phyloP scores from a whole-genome alignment of 2,113 vertebrate genomes.

The Corapipo altera region DNA sequence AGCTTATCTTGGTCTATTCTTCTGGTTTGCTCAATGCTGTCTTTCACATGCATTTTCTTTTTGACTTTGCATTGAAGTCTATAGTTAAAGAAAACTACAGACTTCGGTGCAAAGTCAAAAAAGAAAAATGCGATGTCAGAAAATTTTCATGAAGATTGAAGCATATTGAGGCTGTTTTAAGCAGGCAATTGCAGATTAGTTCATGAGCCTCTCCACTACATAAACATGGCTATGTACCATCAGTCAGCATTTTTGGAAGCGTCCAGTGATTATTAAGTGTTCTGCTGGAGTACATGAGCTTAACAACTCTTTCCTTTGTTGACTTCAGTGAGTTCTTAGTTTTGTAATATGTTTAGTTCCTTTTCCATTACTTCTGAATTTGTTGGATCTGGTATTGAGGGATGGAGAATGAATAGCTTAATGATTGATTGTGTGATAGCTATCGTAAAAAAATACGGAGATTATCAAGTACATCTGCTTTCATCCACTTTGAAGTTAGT shows the following conservation, averaged over 20 bases:
- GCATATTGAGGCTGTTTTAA: not conserved
- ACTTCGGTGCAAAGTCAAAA: too few species aligned
- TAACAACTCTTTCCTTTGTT: not conserved
- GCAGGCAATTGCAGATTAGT: not conserved
- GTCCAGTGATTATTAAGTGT: not conserved
- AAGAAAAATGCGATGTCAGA: too few species aligned
- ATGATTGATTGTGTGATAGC: not conserved
- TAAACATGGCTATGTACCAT: not conserved
- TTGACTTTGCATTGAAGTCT: not conserved
- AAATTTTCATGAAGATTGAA: not conserved
- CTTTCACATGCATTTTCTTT: not conserved
- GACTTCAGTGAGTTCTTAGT: not conserved
- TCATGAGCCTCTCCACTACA: not conserved
- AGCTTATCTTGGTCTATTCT: not conserved
- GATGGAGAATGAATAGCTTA: not conserved
- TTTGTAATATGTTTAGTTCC: not conserved
- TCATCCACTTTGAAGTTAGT: not conserved
- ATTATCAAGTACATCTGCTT: not conserved
- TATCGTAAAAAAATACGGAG: not conserved
- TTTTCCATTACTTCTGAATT: not conserved
- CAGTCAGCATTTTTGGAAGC: not conserved
- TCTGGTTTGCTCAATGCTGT: not conserved
- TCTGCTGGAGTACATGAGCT: not conserved
- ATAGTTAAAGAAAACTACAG: not conserved
- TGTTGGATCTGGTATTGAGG: not conserved